A percentile compares a stretch with the other conserved stretches of the same genome.
These are phyloP conservation scores for Porphyrio hochstetteri DNA, from an alignment of 2,113 vertebrate genomes.

Conservation along the genomic window DNA sequence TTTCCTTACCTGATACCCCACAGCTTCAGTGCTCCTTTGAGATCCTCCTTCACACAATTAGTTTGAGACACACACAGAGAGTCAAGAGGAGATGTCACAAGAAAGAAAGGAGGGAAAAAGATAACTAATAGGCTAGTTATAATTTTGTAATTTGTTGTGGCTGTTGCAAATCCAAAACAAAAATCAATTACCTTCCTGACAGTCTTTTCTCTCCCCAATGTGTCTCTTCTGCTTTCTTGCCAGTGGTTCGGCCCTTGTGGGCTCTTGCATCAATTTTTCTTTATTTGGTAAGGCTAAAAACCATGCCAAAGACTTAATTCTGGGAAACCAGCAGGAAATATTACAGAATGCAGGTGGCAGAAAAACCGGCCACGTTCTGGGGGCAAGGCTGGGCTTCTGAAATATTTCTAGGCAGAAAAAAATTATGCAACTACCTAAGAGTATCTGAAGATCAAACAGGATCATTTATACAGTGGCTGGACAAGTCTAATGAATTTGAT, in stretches of 20 bases:
- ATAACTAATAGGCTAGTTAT: neutral
- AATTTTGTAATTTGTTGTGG: constrained; percentile 1
- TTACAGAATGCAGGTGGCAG: neutral
- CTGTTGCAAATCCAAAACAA: constrained; percentile 1
- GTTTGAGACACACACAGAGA: neutral
- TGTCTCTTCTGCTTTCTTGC: neutral
- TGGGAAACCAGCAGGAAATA: neutral
- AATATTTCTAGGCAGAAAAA: neutral
- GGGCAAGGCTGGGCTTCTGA: neutral
- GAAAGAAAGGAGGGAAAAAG: neutral
- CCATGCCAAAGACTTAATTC: neutral
- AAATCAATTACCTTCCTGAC: constrained; percentile 31
- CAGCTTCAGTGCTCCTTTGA: neutral
- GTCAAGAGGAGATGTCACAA: neutral
- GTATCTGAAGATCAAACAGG: neutral
- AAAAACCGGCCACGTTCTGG: neutral
- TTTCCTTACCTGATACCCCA: neutral
- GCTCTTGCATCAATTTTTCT: neutral
- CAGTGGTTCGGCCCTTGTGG: neutral
- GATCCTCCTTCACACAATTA: neutral
- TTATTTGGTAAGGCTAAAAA: neutral
- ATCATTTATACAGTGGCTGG: neutral
- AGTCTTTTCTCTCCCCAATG: neutral
- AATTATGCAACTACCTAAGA: neutral
- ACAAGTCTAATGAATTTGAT: neutral